Evolutionary conservation across 92 coral and sea anemone species (phyloP), one percentile per base, ranked within the genome.

Genomic region (Parazoanthus darwini): DNA sequence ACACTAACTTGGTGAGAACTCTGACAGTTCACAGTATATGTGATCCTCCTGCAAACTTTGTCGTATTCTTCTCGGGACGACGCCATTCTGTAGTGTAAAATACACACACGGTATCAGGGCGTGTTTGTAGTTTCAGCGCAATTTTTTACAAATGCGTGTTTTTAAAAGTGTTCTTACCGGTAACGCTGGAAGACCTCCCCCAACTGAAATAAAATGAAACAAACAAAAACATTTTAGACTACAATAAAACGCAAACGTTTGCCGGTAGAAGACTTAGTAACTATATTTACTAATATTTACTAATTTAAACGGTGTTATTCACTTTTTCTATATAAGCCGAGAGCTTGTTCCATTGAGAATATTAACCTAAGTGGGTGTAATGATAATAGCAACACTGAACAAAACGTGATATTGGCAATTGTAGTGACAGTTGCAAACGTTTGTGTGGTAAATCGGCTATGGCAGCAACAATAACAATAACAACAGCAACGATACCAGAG

Each of bases 31-130:
- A 48, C 78, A 83, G 38, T 83, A 83, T 42, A 83, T 70, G 58
- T 83, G 77, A 68, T 83, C 77, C 43, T 83, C 86, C 38, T 68
- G 86, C 78, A 83, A 44, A 83, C 86, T 83, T 2, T 26, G 86
- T 25, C 86, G 51, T 11, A 83, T 38, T 13, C 86, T 29, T 46
- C 76, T 25, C 7, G 29, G 78, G 4, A 67, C 78, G 18, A 26
- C 37, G 33, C 44, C 20, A 39, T 50, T 50, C 77, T 83, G 56
- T 4, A 39, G 37, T 16, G 51, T 6, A 11, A 83, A 11, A 23
- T 42, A 15, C 48, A 20, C 22, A 8, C 25, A 63, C 26, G 68
- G 1, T 20, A 63, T 63, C 6, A 63, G 68, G 23, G 68, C 68
- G 68, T 63, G 70, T 63, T 63, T 63, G 70, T 20, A 63, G 6